These are phyloP conservation scores for Mesocricetus auratus DNA, from an alignment of 2,113 vertebrate genomes.

Conservation along the genomic window DNA sequence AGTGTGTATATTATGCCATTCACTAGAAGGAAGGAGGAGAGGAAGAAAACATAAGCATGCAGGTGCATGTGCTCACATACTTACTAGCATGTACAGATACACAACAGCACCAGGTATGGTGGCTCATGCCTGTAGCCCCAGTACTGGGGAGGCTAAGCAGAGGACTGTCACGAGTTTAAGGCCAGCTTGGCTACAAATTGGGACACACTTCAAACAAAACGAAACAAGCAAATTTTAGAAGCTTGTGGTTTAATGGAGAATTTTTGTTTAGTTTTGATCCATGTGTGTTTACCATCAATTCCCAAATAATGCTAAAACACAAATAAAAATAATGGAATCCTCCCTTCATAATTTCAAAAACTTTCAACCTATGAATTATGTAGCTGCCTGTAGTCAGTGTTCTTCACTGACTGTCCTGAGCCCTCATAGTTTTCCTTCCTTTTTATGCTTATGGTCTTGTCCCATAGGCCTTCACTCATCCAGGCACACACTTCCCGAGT, in stretches of 20 bases:
- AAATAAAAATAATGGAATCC: conserved; percentile 22
- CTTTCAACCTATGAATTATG: neutral
- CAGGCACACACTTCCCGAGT: conserved; percentile 53
- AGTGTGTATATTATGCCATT: neutral
- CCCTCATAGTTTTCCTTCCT: conserved; percentile 51
- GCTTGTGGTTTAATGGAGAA: neutral
- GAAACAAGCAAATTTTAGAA: neutral
- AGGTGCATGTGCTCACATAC: neutral
- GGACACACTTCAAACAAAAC: neutral
- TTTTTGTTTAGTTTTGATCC: conserved; percentile 50
- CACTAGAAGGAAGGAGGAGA: neutral
- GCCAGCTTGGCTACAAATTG: neutral
- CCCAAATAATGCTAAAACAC: conserved; percentile 23
- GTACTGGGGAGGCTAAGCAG: neutral
- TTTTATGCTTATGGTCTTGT: conserved; percentile 65
- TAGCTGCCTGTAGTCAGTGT: neutral
- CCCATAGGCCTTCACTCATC: conserved; percentile 37
- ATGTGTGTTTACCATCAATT: conserved; percentile 49
- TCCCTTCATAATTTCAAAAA: conserved; percentile 60
- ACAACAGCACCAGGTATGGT: neutral
- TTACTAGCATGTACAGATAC: neutral
- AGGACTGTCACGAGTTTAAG: neutral
- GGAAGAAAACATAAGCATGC: neutral
- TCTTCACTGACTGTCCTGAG: neutral
- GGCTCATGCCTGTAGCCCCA: neutral